Percentiles rank a stretch among this genome's conserved stretches.
phyloP scores from a whole-genome alignment of 2,797 vertebrate species.

The Helicolenus hilgendorfi region DNA sequence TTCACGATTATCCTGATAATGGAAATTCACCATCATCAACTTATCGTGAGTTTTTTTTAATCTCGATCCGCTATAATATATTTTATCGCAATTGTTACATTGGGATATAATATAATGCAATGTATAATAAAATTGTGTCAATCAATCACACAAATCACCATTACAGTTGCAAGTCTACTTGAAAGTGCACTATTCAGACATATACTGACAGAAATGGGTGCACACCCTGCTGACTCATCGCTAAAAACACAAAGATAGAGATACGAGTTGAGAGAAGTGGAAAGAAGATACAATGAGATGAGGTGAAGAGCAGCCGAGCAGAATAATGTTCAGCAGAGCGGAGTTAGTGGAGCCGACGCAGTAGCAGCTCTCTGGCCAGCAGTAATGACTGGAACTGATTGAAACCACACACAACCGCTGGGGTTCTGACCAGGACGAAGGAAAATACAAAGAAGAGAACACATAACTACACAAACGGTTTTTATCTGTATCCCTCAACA shows the following conservation, averaged over 20 bases:
- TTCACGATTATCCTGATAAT: too few species aligned
- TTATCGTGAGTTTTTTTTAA: neutral
- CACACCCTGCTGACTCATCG: conserved; percentile 43
- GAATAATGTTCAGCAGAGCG: conserved; percentile 42
- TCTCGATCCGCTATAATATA: too few species aligned
- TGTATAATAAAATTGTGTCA: neutral
- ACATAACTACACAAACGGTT: conserved; percentile 14
- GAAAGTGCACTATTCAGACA: neutral
- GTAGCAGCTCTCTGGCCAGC: conserved; percentile 44
- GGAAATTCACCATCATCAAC: rapidly evolving
- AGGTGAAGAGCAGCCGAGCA: conserved; percentile 46
- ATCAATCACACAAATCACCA: neutral
- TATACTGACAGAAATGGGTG: neutral
- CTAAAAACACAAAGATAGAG: conserved; percentile 18
- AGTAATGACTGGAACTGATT: conserved; percentile 74
- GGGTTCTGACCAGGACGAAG: conserved; percentile 41
- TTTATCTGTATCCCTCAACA: conserved; percentile 32
- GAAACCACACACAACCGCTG: conserved; percentile 60
- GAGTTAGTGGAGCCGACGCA: conserved; percentile 30
- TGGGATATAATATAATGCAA: neutral
- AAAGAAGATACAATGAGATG: conserved; percentile 30
- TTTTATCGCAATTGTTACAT: neutral
- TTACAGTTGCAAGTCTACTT: neutral
- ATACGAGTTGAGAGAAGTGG: conserved; percentile 14
- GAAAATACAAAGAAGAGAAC: conserved; percentile 34